Evolutionary conservation across 2,113 vertebrate species (phyloP), one percentile per base, ranked within the genome.

Genomic region (Rhabdornis inornatus): DNA sequence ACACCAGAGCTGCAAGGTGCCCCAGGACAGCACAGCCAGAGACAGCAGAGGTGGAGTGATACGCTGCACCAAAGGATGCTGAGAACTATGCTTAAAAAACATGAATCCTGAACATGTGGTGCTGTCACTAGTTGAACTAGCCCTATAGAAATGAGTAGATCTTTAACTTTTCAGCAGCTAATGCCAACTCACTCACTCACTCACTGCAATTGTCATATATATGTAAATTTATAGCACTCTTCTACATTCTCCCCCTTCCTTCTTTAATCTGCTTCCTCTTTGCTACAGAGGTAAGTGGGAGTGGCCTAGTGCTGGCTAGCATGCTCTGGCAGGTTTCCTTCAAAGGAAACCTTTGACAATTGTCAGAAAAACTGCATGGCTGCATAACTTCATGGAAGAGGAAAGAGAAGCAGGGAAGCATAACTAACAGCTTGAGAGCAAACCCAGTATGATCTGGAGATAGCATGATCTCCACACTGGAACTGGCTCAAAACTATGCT

Each of bases 241-340:
- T 50, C 7, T 64, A 12, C 5, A 17, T 18, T 45, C 4, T 22
- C 4, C 2, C 3, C 2, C 2, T 15, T 30, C 20, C 11, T 18
- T 4, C 13, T 87, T 89, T 89, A 79, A 61, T 35, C 10, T 64
- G 5, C 12, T 79, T 66, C 10, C 7, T n/a, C 28, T 66, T 83
- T 45, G n/a, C 33, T 59, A 6, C 21, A 37, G 25, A 50, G 35
- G 11, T 24, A 18, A 50, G 25, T 23, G 4, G 4, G 14, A 12
- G 1, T 53, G 39, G 53, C 30, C 22, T 66, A 61, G 6, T 3
- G 1, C 15, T 66, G 61, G 44, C 11, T 31, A 25, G 39, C 24
- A 37, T 17, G 9, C 9, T 64, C 30, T 82, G 18, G 9, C 17
- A 56, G n/a, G 9, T 9, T 85, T 56, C 42, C 33, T 74, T 89